Evolutionary conservation across 2,888 invertebrate species (phyloP), one percentile per base, ranked within the genome.

Genomic region (Melanostoma mellinum): DNA sequence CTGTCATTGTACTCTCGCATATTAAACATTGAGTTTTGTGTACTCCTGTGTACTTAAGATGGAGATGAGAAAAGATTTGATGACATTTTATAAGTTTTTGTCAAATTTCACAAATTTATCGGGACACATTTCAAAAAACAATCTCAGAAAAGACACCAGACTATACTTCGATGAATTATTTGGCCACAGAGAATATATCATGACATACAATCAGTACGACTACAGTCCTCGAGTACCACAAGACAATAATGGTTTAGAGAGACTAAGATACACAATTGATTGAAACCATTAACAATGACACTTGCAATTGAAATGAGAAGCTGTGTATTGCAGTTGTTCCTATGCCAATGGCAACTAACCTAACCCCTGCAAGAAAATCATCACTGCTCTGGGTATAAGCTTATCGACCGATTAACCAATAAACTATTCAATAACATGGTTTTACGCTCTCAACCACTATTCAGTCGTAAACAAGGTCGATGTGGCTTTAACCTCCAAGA

Each of bases 361-460:
- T 6, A 67, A 72, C 20, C 60, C 71, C 9, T 53, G 52, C 60
- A 50, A 77, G 63, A 61, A 68, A 82, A 58, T 78, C 73, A 65
- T 69, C 73, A 68, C 33, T 73, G 58, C 58, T 1, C 20, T 52
- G 73, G 69, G 68, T 73, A 73, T 69, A 82, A 78, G 69, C 82
- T 74, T 77, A 69, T 78, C 78, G 78, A 82, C 82, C 82, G 78
- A 82, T 82, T 82, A 82, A 82, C 68, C 82, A 65, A 78, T 82
- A 82, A 82, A 82, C 82, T 74, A 82, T 82, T 77, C 68, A 82
- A 78, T 82, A 82, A 82, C 82, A 82, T 69, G 73, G 69, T 78
- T 73, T 63, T 74, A 69, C 52, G 77, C 68, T 82, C 48, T 33
- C 48, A 48, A 78, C 72, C 81, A 74, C 63, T 65, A 58, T 69